Evolutionary conservation across 2,888 invertebrate genomes (phyloP).

Genomic region (Chymomyza amoena): DNA sequence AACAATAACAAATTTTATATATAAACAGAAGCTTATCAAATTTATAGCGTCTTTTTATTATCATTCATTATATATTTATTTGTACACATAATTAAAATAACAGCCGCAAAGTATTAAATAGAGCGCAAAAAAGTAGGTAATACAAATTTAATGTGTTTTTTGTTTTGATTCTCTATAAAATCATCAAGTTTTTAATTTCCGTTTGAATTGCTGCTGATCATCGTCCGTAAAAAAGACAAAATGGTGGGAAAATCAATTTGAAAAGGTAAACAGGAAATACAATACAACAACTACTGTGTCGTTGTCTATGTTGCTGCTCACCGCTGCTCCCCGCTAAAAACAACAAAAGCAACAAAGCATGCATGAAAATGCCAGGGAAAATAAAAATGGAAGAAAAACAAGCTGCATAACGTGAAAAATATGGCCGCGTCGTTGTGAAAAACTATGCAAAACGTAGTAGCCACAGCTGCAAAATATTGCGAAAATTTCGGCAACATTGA

Average conservation of each 20-base stretch:
- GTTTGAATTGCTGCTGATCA: conserved; percentile 31
- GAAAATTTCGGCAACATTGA: background rate
- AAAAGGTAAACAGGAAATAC: conserved; percentile 15
- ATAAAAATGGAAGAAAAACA: background rate
- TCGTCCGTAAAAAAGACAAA: background rate
- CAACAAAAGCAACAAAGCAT: background rate
- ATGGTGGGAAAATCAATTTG: conserved; percentile 1
- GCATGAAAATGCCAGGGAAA: conserved; percentile 1
- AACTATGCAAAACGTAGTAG: background rate
- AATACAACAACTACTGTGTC: background rate
- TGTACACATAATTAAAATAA: background rate
- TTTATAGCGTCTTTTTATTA: conserved; percentile 11
- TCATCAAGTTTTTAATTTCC: conserved; percentile 48
- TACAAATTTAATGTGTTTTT: conserved; percentile 11
- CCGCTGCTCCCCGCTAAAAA: background rate
- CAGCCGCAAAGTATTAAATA: background rate
- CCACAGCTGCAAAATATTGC: background rate
- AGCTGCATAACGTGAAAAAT: background rate
- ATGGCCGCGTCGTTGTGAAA: background rate
- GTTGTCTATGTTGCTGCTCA: background rate
- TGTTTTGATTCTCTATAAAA: background rate
- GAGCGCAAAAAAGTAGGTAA: conserved; percentile 18
- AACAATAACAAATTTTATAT: background rate
- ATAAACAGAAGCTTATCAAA: background rate
- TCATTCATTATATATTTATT: conserved; percentile 20